Base-by-base conservation (phyloP, 1,140 invertebrate genomes). In the Archivesica marissinica region DNA sequence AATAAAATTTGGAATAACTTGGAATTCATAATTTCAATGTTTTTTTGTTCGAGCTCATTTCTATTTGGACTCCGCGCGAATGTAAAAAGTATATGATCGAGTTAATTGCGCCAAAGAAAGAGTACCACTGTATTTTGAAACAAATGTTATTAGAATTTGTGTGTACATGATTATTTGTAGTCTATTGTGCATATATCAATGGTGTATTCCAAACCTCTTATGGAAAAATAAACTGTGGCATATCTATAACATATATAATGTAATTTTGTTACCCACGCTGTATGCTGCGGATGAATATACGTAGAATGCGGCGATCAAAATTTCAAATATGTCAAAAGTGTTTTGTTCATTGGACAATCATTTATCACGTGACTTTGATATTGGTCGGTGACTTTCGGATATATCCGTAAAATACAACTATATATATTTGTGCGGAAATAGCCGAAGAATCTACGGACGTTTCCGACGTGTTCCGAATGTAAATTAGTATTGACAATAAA, bases 261-360 rank as follows among this genome's bases (percentile, higher is more conserved):
- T 70, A 28, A 41, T n/a, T 70, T 23, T 44, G n/a, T 70, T 44
- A 70, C 66, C 66, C 66, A 70, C 66, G 66, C 44, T 64, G 33
- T n/a, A 35, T 64, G 4, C 38, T 17, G 59, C 30, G 59, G 28
- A 64, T 20, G 59, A 64, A 64, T 64, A 64, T 25, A 11, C 2
- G 13, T 4, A 13, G 28, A n/a, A 59, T 28, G 28, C 54, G 28
- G n/a, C 33, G 17, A 28, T 25, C 20, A 23, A 70, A 70, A 44
- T 38, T 70, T 50, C n/a, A 70, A 70, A 44, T 44, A 2, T n/a
- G 2, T 3, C 15, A 1, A 44, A 70, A 1, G 2, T 0, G 13
- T 17, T 28, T 20, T 23, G 15, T 15, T 70, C 3, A 70, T 70
- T 70, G 66, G 66, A 2, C 66, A 23, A 38, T 20, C 4, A 30